These are phyloP conservation scores for Timema cristinae DNA, from an alignment of 2,888 invertebrate species.

Conservation along the genomic window DNA sequence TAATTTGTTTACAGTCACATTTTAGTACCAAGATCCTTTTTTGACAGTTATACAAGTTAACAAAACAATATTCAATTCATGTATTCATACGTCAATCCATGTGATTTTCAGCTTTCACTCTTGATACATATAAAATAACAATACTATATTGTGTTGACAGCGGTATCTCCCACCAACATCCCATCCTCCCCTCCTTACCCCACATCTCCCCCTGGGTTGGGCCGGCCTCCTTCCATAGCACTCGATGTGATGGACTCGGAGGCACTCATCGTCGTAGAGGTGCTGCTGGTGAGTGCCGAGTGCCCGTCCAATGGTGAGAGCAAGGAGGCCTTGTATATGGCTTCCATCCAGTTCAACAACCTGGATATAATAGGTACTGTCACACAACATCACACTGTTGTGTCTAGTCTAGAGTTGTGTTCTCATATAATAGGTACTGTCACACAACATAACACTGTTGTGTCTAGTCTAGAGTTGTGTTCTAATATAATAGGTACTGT, in stretches of 20 bases:
- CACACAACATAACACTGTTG: too few relatives aligned
- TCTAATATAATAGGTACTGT: too few relatives aligned
- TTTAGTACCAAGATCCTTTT: too few relatives aligned
- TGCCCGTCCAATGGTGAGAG: conserved; percentile 49
- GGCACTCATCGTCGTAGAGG: conserved; percentile 75
- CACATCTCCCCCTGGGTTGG: conserved; percentile 25
- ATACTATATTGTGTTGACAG: conserved; percentile 21
- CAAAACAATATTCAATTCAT: neutral
- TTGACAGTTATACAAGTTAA: neutral
- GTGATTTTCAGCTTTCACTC: too few relatives aligned
- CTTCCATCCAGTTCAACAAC: conserved; percentile 89
- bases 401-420: too few relatives aligned
- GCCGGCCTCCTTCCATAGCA: conserved; percentile 21
- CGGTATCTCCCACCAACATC: conserved; percentile 24
- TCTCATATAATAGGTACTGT: too few relatives aligned
- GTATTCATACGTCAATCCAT: neutral
- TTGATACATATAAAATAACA: neutral
- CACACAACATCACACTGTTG: too few relatives aligned
- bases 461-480: too few relatives aligned
- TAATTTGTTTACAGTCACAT: too few relatives aligned
- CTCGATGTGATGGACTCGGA: conserved; percentile 52
- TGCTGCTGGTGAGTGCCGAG: conserved; percentile 63
- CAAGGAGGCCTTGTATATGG: conserved; percentile 57
- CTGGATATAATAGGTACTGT: conserved; percentile 81
- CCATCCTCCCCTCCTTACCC: conserved; percentile 22